phyloP scores from a whole-genome alignment of 2,113 vertebrate genomes.

The Triplophysa rosa region DNA sequence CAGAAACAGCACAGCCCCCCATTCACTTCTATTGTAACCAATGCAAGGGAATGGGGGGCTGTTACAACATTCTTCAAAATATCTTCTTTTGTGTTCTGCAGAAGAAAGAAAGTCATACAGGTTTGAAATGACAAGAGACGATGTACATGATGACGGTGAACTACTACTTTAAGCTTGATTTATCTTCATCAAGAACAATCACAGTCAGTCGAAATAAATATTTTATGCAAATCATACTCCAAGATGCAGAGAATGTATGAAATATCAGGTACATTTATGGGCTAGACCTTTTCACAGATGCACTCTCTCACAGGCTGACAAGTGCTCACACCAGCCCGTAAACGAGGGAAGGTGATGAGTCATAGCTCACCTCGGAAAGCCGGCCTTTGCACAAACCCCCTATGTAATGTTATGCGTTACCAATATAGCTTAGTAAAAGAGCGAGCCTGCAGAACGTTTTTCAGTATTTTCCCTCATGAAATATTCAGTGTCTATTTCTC shows the following conservation, averaged over 20 bases:
- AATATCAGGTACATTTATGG: constrained; percentile 14
- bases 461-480: not conserved
- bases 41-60: too few species aligned
- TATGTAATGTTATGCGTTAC: not conserved
- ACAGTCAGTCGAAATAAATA: not conserved
- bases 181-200: not conserved
- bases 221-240: not conserved
- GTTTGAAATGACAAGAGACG: too few species aligned
- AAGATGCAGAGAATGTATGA: not conserved
- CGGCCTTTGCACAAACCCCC: not conserved
- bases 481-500: not conserved
- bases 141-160: too few species aligned
- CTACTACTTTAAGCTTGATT: too few species aligned
- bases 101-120: too few species aligned
- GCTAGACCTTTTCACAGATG: constrained; percentile 7
- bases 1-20: too few species aligned
- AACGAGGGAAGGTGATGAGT: constrained; percentile 50
- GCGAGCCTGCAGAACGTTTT: not conserved
- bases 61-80: too few species aligned
- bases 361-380: constrained; percentile 33
- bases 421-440: not conserved
- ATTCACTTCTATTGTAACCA: too few species aligned
- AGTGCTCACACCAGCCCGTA: not conserved
- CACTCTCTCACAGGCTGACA: constrained; percentile 16
- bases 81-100: too few species aligned